Conservation (phyloP, 2,797 vertebrate genomes). For the Gambelia wislizenii region DNA sequence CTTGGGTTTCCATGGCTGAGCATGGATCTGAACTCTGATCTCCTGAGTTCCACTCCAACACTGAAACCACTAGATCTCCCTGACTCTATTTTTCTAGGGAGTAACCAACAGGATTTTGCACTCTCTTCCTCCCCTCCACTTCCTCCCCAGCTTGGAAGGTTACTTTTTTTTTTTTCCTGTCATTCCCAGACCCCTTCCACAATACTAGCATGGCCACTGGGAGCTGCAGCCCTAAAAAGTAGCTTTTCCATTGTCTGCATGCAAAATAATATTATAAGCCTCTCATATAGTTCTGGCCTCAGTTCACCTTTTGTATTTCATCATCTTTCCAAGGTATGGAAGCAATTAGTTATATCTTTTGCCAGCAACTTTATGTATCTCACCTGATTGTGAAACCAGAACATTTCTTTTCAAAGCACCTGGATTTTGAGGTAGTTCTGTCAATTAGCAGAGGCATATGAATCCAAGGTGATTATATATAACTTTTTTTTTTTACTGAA, state of each 20-base stretch:
- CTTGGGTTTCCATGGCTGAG: too few species aligned
- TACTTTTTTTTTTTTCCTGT: too few species aligned
- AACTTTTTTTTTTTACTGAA: constrained; percentile 53
- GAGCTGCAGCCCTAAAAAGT: too few species aligned
- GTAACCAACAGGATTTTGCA: too few species aligned
- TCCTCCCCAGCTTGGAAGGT: not conserved
- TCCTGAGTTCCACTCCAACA: too few species aligned
- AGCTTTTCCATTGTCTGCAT: not conserved
- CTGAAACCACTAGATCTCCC: too few species aligned
- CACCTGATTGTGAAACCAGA: not conserved
- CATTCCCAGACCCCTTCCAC: too few species aligned
- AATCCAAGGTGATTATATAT: constrained; percentile 67
- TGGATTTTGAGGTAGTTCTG: constrained; percentile 53
- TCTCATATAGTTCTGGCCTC: not conserved
- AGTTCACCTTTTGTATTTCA: not conserved
- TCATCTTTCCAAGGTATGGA: not conserved
- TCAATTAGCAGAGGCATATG: constrained; percentile 70
- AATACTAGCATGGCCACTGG: too few species aligned
- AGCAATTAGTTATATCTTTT: not conserved
- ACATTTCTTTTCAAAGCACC: constrained; percentile 57
- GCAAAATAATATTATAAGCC: not conserved
- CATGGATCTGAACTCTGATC: too few species aligned
- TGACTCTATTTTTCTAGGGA: not conserved
- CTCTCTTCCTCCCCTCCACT: not conserved
- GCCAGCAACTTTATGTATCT: not conserved